Percentiles rank a stretch among this genome's conserved stretches.
These are phyloP conservation scores for Ophion ellenae DNA, from an alignment of 2,888 invertebrate species.

Conservation along the genomic window DNA sequence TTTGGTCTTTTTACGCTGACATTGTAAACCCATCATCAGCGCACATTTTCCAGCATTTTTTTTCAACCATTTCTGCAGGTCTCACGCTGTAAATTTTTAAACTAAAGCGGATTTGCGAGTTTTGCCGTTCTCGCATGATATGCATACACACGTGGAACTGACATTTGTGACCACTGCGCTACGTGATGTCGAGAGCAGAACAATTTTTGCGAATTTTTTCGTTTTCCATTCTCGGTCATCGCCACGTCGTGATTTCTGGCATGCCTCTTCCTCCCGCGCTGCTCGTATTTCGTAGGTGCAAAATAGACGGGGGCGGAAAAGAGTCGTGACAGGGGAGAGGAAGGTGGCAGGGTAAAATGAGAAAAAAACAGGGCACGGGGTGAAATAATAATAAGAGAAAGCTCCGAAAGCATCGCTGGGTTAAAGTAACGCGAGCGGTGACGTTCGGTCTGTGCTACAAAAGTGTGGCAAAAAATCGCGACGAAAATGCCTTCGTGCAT, in stretches of 20 bases:
- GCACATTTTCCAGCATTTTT: background rate
- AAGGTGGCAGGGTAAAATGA: background rate
- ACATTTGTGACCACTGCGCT: constrained; percentile 33
- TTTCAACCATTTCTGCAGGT: constrained; percentile 6
- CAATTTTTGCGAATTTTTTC: constrained; percentile 51
- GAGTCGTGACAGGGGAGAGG: background rate
- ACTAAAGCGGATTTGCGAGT: constrained; percentile 16
- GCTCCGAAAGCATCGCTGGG: background rate
- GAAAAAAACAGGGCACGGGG: background rate
- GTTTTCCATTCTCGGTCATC: constrained; percentile 52
- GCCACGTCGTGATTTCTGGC: constrained; percentile 45
- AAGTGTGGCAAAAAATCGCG: background rate
- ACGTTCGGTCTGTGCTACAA: background rate
- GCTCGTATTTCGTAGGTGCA: background rate
- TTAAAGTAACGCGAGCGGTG: background rate
- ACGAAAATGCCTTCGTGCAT: background rate
- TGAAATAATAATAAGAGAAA: constrained; percentile 47
- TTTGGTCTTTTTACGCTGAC: background rate
- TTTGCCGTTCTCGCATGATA: constrained; percentile 8
- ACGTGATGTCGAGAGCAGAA: constrained; percentile 43
- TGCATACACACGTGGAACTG: constrained; percentile 29
- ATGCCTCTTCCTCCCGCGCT: background rate
- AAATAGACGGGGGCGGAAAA: background rate
- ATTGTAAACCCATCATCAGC: background rate
- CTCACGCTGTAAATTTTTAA: constrained; percentile 41